Base-by-base conservation (phyloP, 2,113 vertebrate genomes). In the Pituophis catenifer region DNA sequence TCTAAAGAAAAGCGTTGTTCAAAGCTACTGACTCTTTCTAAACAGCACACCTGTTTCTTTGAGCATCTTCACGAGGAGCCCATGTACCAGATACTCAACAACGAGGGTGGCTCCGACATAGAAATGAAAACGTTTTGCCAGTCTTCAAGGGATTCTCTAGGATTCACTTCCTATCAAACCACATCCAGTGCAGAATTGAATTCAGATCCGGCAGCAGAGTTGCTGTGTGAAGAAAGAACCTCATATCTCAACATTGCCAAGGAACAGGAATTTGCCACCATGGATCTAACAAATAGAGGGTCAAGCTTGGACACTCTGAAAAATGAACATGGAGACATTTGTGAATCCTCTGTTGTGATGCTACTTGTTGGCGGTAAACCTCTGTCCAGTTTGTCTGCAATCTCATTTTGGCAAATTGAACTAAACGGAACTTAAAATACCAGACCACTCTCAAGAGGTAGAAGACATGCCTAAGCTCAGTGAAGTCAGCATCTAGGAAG, bases 341-440 rank as follows among this genome's bases (percentile, higher is more conserved):
- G 94, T 93, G 86, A 97, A 0, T 92, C 96, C 1, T 97, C 98
- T 24, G 97, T 98, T 8, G 65, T 97, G 38, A 96, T 99, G 92
- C 97, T 99, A 94, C 96, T 99, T 23, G 55, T 98, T 0, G 98
- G 98, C 15, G 98, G 98, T 0, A 98, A 97, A 94, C 98, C 98
- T 6, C 93, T 97, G 70, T 95, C 95, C 86, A 86, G 91, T 59
- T 96, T 94, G 17, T 90, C 95, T 0, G 95, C 96, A 44, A 98
- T 99, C 94, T 98, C 98, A 0, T 89, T 98, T 21, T 98, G 98
- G 97, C 98, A 98, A 65, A 97, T 98, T 96, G 97, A 98, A 48
- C 87, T 98, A 1, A 95, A 95, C 1, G 96, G 97, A 94, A 95
- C 33, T 96, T 10, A 89, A 95, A 95, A 59, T 57, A 54, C 6